Percentiles rank a stretch among this genome's conserved stretches.
Conservation (phyloP, 2,113 vertebrate species). For the Macrotus californicus region DNA sequence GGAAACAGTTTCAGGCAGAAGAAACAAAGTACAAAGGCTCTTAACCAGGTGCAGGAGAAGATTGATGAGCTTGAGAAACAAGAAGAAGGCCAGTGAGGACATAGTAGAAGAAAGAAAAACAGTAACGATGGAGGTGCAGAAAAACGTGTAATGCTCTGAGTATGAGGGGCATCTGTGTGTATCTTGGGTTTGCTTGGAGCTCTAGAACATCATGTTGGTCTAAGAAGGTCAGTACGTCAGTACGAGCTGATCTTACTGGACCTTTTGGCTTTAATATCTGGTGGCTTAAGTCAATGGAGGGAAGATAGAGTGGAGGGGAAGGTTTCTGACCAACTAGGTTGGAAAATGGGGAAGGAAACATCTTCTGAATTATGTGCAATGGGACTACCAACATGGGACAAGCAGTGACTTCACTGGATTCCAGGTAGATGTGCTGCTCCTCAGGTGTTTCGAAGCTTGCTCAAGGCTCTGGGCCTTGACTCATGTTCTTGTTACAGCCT, state of each 20-base stretch:
- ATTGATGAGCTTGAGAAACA: neutral
- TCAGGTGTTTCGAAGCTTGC: neutral
- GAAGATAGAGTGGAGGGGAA: neutral
- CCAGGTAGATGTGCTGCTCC: neutral
- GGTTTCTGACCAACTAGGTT: neutral
- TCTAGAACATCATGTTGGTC: neutral
- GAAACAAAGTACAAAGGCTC: neutral
- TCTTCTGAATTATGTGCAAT: neutral
- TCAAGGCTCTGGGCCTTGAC: neutral
- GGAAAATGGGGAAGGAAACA: neutral
- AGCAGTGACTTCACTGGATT: neutral
- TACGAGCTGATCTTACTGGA: neutral
- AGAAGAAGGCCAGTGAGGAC: neutral
- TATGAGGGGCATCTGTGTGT: accelerated
- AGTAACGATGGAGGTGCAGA: neutral
- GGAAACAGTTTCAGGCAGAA: neutral
- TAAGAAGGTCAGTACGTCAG: neutral
- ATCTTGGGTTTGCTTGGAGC: neutral
- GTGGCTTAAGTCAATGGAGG: neutral
- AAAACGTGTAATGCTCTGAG: neutral
- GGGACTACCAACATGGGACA: too few relatives aligned
- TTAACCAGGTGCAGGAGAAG: neutral
- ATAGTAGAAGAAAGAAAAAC: neutral
- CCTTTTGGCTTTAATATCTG: neutral
- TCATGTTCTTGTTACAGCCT: neutral